These are phyloP conservation scores for Polydrusus tereticollis DNA, from an alignment of 2,888 invertebrate species.

Conservation along the genomic window DNA sequence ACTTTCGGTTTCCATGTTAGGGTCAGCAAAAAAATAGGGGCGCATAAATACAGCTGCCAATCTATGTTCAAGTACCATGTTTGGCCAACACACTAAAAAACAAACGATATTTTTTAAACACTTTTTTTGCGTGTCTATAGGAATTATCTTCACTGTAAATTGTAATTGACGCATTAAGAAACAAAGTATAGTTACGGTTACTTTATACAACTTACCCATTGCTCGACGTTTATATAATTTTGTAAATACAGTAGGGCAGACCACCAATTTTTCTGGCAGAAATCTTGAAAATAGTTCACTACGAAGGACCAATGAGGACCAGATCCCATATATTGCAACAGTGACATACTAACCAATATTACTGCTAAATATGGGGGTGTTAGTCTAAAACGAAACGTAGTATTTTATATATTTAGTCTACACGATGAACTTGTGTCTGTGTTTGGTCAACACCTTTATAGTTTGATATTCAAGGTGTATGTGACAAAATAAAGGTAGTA, in stretches of 20 bases:
- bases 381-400: constrained; percentile 61
- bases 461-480: no score
- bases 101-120: no score
- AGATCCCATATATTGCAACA: constrained; percentile 67
- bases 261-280: constrained; percentile 59
- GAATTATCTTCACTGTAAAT: no score
- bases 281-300: constrained; percentile 47
- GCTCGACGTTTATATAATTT: constrained; percentile 54
- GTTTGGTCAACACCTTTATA: no score
- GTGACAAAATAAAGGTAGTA: no score
- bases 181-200: no score
- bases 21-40: constrained; percentile 69
- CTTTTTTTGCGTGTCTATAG: no score
- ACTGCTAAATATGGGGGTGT: constrained; percentile 69
- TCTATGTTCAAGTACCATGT: constrained; percentile 74
- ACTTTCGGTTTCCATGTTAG: constrained; percentile 64
- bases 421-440: background rate
- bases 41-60: constrained; percentile 70
- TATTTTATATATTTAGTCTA: background rate
- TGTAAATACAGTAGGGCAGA: constrained; percentile 57
- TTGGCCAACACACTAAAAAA: constrained; percentile 68
- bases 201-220: constrained; percentile 50
- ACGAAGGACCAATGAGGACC: constrained; percentile 68
- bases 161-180: no score
- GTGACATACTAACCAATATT: constrained; percentile 66